Evolutionary conservation across 2,113 vertebrate species (phyloP).

Genomic region (Pica pica): DNA sequence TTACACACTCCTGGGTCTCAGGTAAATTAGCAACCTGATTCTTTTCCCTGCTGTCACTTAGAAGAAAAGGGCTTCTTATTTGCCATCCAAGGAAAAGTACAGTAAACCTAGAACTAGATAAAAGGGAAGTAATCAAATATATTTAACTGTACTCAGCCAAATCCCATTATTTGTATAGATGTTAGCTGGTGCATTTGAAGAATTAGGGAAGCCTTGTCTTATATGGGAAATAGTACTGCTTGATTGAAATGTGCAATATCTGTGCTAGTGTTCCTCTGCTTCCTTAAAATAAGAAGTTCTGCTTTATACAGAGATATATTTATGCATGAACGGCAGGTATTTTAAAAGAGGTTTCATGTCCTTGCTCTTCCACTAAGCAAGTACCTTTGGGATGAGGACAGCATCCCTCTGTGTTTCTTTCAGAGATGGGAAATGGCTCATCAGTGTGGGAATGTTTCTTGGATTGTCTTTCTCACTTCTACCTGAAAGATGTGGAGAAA

Average conservation of each 20-base stretch:
- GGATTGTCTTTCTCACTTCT: not conserved
- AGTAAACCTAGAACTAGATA: slow-evolving; percentile 56
- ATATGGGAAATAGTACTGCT: not conserved
- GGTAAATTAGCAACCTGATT: slow-evolving; percentile 72
- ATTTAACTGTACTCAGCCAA: slow-evolving; percentile 46
- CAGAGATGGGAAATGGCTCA: not conserved
- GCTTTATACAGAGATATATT: not conserved
- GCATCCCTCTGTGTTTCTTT: not conserved
- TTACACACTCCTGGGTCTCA: slow-evolving; percentile 42
- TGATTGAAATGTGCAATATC: not conserved
- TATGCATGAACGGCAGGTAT: not conserved
- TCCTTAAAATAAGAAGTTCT: not conserved
- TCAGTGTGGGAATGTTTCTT: not conserved
- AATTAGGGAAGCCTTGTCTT: not conserved
- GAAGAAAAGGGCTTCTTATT: slow-evolving; percentile 71
- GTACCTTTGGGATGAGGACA: not conserved
- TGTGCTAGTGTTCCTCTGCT: not conserved
- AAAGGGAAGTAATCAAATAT: slow-evolving; percentile 61
- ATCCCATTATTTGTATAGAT: slow-evolving; percentile 28
- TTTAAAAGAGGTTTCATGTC: not conserved
- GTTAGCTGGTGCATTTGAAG: not conserved
- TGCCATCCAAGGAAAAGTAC: slow-evolving; percentile 59
- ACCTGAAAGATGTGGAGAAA: not conserved
- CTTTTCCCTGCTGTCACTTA: slow-evolving; percentile 59
- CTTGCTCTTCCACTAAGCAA: not conserved